Conservation (phyloP, 2,113 vertebrate genomes). For the Hypanus sabinus region DNA sequence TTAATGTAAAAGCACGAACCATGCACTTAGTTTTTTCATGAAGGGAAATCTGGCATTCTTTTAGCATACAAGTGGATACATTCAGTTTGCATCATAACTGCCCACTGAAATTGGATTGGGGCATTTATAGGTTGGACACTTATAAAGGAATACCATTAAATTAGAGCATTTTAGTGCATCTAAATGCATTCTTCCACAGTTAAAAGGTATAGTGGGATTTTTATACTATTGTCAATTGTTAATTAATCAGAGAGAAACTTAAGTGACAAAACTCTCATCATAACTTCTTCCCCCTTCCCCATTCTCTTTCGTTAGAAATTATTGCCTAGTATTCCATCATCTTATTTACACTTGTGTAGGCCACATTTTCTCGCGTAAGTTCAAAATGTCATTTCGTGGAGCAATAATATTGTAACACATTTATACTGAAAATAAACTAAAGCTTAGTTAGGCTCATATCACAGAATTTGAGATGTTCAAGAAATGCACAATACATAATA, state of each 20-base stretch:
- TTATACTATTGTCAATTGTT: neutral
- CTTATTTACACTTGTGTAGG: neutral
- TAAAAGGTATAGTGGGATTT: neutral
- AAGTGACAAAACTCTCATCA: neutral
- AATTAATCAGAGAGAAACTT: neutral
- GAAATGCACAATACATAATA: neutral
- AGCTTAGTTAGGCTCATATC: neutral
- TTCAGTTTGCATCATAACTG: too few relatives aligned
- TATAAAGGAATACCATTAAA: too few relatives aligned
- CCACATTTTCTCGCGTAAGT: neutral
- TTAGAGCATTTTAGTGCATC: neutral
- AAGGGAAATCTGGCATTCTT: too few relatives aligned
- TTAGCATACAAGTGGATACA: too few relatives aligned
- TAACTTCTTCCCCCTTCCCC: neutral
- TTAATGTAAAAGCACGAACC: too few relatives aligned
- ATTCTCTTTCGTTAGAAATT: neutral
- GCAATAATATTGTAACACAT: neutral
- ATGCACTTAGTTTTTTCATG: too few relatives aligned
- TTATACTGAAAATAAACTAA: neutral
- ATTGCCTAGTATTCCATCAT: neutral
- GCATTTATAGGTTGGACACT: too few relatives aligned
- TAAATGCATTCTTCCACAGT: neutral
- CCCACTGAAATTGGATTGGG: too few relatives aligned
- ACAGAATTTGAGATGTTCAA: neutral
- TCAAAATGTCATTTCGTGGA: neutral